Conservation (phyloP, 1,140 invertebrate species). For the Drosophila sulfurigaster region DNA sequence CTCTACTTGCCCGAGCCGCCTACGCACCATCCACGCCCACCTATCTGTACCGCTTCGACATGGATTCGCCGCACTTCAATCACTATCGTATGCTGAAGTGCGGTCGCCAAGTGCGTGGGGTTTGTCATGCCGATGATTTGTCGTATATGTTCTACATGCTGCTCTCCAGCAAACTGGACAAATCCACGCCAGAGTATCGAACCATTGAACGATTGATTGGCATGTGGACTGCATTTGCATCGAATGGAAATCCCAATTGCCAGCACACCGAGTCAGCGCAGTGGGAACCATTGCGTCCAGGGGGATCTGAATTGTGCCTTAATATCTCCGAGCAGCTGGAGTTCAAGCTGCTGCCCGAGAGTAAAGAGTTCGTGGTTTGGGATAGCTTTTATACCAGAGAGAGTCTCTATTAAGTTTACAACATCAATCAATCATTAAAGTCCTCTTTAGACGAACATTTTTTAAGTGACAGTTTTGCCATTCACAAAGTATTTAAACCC, state of each 20-base stretch:
- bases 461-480: too few relatives aligned
- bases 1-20: slow-evolving; percentile 61
- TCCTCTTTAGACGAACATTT: neutral
- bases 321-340: slow-evolving; percentile 83
- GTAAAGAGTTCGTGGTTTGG: slow-evolving; percentile 85
- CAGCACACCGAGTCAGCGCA: slow-evolving; percentile 40
- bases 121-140: slow-evolving; percentile 88
- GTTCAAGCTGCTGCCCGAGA: slow-evolving; percentile 81
- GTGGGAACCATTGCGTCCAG: slow-evolving; percentile 69
- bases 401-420: slow-evolving; percentile 51
- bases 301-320: slow-evolving; percentile 70
- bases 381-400: slow-evolving; percentile 77
- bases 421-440: neutral
- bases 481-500: too few relatives aligned
- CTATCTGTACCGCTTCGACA: slow-evolving; percentile 85
- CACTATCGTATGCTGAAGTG: slow-evolving; percentile 71
- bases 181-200: slow-evolving; percentile 65
- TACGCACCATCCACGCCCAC: slow-evolving; percentile 75
- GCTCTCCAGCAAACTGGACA: slow-evolving; percentile 81
- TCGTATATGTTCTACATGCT: slow-evolving; percentile 87
- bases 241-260: slow-evolving; percentile 77
- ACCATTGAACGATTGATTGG: slow-evolving; percentile 77
- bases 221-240: slow-evolving; percentile 85
- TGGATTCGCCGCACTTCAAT: slow-evolving; percentile 78
- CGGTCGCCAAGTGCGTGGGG: slow-evolving; percentile 66